Evolutionary conservation across 1,140 invertebrate genomes (phyloP).

Genomic region (Diploscapter pachys): DNA sequence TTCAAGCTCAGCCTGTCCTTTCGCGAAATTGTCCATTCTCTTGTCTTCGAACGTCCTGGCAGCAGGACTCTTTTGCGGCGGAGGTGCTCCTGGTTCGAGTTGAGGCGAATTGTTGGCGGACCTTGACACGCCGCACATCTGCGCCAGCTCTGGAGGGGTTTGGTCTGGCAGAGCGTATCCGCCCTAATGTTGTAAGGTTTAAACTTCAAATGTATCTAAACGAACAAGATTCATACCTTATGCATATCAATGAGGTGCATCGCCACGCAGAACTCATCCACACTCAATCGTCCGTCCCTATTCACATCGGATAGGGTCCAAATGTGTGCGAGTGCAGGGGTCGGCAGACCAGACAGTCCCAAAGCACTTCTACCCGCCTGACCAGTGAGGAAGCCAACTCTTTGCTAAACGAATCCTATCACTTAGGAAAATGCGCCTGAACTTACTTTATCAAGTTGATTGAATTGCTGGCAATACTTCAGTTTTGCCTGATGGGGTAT

Average conservation of each 20-base stretch:
- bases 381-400: slow-evolving; percentile 65
- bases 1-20: slow-evolving; percentile 94
- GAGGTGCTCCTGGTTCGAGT: slow-evolving; percentile 42
- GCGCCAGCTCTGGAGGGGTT: slow-evolving; percentile 47
- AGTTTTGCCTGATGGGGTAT: slow-evolving; percentile 83
- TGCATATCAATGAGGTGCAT: slow-evolving; percentile 58
- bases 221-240: slow-evolving; percentile 41
- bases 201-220: slow-evolving; percentile 24
- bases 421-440: not conserved
- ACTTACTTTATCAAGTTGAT: slow-evolving; percentile 61
- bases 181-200: slow-evolving; percentile 33
- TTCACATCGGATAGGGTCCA: slow-evolving; percentile 69
- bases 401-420: slow-evolving; percentile 12
- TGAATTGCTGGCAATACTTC: slow-evolving; percentile 92
- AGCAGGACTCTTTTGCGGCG: slow-evolving; percentile 48
- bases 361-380: slow-evolving; percentile 87
- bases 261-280: slow-evolving; percentile 57
- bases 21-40: slow-evolving; percentile 92
- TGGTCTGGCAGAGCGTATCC: slow-evolving; percentile 48
- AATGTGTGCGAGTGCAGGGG: slow-evolving; percentile 83
- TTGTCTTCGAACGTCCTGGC: slow-evolving; percentile 86
- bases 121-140: slow-evolving; percentile 28
- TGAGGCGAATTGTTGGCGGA: slow-evolving; percentile 29
- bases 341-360: slow-evolving; percentile 85
- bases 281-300: slow-evolving; percentile 55